phyloP scores from a whole-genome alignment of 2,113 vertebrate species.

The Malurus cyaneus region DNA sequence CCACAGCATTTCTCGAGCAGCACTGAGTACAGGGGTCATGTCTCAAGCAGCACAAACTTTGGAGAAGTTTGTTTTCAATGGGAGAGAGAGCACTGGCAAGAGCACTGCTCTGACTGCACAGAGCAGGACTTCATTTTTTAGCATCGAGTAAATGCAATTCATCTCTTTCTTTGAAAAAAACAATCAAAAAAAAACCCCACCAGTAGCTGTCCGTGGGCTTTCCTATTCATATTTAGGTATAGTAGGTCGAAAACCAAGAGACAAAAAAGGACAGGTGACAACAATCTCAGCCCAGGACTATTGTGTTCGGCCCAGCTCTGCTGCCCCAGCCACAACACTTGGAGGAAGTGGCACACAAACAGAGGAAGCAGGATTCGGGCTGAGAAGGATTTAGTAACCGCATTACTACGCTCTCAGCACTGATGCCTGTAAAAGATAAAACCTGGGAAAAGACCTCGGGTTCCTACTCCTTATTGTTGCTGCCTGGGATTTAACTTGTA shows the following conservation, averaged over 20 bases:
- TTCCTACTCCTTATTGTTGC: conserved; percentile 81
- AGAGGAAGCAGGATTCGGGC: conserved; percentile 80
- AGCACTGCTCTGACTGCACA: neutral
- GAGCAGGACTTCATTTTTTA: neutral
- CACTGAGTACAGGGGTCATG: fast-evolving
- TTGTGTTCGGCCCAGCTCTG: conserved; percentile 55
- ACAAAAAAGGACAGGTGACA: conserved; percentile 77
- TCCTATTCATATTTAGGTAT: conserved; percentile 11
- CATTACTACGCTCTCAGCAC: conserved; percentile 71
- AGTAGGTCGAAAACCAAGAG: conserved; percentile 13
- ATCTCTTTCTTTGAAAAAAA: neutral
- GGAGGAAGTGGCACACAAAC: conserved; percentile 84
- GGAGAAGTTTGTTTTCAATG: neutral
- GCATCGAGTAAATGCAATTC: neutral
- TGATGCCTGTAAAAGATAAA: conserved; percentile 84
- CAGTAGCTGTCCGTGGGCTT: neutral
- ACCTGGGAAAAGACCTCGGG: conserved; percentile 81
- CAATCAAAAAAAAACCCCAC: neutral
- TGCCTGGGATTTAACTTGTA: conserved; percentile 72
- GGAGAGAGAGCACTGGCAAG: neutral
- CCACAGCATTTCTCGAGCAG: fast-evolving
- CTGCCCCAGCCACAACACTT: conserved; percentile 70
- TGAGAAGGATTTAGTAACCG: conserved; percentile 74
- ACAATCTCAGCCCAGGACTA: conserved; percentile 42
- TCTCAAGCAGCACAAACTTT: neutral